A percentile compares a stretch with the other conserved stretches of the same genome.
These are phyloP conservation scores for Tenebrio molitor DNA, from an alignment of 1,140 invertebrate genomes.

Conservation along the genomic window DNA sequence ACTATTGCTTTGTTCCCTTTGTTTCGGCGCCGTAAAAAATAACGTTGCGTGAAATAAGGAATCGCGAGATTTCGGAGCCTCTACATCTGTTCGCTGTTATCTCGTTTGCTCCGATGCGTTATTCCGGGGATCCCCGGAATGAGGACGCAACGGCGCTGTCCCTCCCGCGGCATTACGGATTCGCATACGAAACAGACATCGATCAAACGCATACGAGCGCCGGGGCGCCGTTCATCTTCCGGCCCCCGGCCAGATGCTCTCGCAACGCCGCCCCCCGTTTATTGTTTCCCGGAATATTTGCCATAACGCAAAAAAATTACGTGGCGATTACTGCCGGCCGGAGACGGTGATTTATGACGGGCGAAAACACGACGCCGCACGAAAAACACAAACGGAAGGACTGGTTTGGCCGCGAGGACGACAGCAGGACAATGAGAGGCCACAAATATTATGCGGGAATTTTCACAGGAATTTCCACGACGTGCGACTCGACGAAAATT, in stretches of 20 bases:
- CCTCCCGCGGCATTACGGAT: constrained; percentile 49
- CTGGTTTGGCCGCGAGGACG: too few relatives aligned
- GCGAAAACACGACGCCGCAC: background rate
- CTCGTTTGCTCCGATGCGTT: background rate
- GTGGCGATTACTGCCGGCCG: background rate
- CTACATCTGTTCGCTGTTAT: constrained; percentile 13
- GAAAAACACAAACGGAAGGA: background rate
- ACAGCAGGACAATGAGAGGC: too few relatives aligned
- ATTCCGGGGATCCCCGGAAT: too few relatives aligned
- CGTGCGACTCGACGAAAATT: too few relatives aligned
- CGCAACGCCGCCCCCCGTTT: constrained; percentile 2
- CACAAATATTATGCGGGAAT: too few relatives aligned
- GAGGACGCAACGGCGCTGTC: too few relatives aligned
- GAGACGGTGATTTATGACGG: constrained; percentile 19
- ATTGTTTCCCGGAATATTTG: constrained; percentile 36
- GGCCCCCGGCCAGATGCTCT: background rate
- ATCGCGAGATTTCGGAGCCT: constrained; percentile 4
- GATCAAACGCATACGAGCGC: constrained; percentile 35
- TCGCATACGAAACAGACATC: constrained; percentile 52
- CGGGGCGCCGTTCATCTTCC: constrained; percentile 1
- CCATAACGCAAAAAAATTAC: constrained; percentile 35
- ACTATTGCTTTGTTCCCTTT: constrained; percentile 21
- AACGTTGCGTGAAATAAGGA: constrained; percentile 36
- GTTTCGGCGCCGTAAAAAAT: constrained; percentile 30
- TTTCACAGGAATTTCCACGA: too few relatives aligned